Evolutionary conservation across 1,140 invertebrate species (phyloP), one percentile per base, ranked within the genome.

Genomic region (Zaprionus lachaisei): DNA sequence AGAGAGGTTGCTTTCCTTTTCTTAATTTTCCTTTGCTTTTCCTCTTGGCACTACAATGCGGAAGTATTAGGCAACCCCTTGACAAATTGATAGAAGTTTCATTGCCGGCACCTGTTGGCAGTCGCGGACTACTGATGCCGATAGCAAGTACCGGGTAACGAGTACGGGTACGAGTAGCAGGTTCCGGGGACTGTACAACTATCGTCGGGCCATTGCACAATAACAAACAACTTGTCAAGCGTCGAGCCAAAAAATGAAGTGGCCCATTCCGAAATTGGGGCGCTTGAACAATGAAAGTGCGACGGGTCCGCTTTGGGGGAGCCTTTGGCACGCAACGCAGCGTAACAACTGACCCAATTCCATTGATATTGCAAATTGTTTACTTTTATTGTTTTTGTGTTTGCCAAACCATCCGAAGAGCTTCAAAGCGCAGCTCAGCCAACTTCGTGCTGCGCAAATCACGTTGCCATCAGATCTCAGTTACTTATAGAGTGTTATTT

Each of bases 331-430:
- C 83, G 83, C 83, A 87, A 86, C 73, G 37, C 24, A 79, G 73
- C 84, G 80, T 75, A 83, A 82, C 85, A 81, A 77, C 77, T 90
- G 82, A 86, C 86, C 80, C 68, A 90, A 86, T 91, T 85, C 71
- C 70, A 64, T 72, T 89, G 81, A 76, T 69, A 75, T 74, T 79
- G 76, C 77, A 79, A 79, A 79, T 79, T 67, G 75, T 77, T 77
- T 73, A 73, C 69, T 77, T 68, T 77, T 77, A 73, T 73, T 72
- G 37, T 47, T 68, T 54, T 61, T 79, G 57, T 75, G 31, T 62
- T 61, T 69, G 57, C 60, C 56, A 71, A 67, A 60, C 73, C 66
- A 79, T 64, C 60, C 74, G 62, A 51, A 55, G 44, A 47, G 31
- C 54, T 11, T 44, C 47, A 31, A 72, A 65, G 20, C 6, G 15